These are phyloP conservation scores for Dysmachus trigonus DNA, from an alignment of 2,888 invertebrate species.

Conservation along the genomic window DNA sequence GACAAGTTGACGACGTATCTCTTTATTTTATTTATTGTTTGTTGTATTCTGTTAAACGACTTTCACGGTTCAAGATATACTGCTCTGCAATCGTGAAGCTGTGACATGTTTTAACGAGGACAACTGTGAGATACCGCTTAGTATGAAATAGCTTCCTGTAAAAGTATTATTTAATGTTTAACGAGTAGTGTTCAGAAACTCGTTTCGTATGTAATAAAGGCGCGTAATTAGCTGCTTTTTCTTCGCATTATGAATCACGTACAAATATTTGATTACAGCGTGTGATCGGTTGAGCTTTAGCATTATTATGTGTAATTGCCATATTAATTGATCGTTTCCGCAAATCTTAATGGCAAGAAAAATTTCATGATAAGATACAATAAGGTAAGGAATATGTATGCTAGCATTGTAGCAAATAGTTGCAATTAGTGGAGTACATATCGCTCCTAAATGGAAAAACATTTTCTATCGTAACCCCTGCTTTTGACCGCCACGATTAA, in stretches of 20 bases:
- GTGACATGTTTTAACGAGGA: background rate
- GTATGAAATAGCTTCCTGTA: background rate
- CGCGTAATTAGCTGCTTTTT: background rate
- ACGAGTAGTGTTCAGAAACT: background rate
- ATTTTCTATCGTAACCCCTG: no score
- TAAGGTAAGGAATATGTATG: background rate
- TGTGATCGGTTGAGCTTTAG: background rate
- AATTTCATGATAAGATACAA: background rate
- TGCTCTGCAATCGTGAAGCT: background rate
- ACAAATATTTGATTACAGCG: background rate
- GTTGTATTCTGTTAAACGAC: background rate
- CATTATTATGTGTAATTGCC: background rate
- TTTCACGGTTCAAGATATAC: background rate
- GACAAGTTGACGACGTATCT: background rate
- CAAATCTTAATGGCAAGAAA: background rate
- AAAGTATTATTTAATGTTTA: background rate
- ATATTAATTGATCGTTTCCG: background rate
- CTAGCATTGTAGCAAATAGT: background rate
- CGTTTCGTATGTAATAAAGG: background rate
- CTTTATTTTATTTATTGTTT: background rate
- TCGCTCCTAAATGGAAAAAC: no score
- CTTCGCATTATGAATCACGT: background rate
- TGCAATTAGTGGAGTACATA: background rate
- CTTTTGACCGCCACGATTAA: no score
- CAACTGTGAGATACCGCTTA: background rate